Evolutionary conservation across 2,888 invertebrate species (phyloP).

Genomic region (Stenodera caucasica): DNA sequence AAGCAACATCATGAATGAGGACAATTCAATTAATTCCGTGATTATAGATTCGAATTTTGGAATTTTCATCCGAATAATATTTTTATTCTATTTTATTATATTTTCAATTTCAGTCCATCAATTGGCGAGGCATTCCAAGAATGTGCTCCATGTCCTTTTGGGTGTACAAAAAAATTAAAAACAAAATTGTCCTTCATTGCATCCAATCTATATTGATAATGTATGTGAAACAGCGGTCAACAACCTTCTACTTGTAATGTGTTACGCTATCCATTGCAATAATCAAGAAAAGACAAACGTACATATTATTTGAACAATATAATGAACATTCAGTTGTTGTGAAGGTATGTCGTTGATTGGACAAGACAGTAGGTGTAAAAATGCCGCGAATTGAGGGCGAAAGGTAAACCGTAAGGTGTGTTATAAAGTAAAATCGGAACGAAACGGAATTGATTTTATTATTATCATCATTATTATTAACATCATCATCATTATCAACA

Average conservation of each 20-base stretch:
- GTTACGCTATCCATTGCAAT: constrained; percentile 52
- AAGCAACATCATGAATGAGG: constrained; percentile 18
- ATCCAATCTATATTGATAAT: constrained; percentile 31
- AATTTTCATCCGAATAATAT: no score
- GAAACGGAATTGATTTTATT: constrained; percentile 39
- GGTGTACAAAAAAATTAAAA: no score
- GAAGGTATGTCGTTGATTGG: constrained; percentile 38
- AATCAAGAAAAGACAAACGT: constrained; percentile 21
- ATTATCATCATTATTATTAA: background rate
- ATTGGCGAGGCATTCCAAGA: background rate
- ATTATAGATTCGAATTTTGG: no score
- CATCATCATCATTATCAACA: no score
- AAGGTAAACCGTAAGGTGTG: constrained; percentile 55
- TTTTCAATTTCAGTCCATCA: no score
- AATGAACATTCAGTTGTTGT: constrained; percentile 17
- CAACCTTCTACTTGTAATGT: constrained; percentile 54
- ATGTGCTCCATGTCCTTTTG: background rate
- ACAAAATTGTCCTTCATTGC: constrained; percentile 14
- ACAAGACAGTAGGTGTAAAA: constrained; percentile 54
- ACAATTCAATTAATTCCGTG: no score
- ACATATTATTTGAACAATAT: constrained; percentile 8
- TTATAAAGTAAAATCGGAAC: constrained; percentile 47
- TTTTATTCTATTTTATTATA: no score
- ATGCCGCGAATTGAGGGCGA: constrained; percentile 56
- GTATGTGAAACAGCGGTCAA: constrained; percentile 47